Conservation (phyloP, 2,888 invertebrate genomes). For the Epirrhoe tristata region DNA sequence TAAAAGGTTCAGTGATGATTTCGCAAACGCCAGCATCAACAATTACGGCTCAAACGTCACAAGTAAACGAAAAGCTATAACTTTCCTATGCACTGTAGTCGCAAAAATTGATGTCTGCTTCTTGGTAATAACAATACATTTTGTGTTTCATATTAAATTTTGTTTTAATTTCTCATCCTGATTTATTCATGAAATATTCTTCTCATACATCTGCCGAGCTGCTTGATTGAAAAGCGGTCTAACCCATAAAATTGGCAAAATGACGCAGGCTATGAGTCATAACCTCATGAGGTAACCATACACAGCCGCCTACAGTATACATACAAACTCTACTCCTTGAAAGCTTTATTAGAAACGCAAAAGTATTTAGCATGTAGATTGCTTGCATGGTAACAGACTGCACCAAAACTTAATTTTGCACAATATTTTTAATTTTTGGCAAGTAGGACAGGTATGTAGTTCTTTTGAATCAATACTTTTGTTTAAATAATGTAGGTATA, state of each 20-base stretch:
- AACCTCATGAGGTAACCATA: conserved; percentile 52
- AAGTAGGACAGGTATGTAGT: no score
- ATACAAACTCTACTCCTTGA: conserved; percentile 48
- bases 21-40: conserved; percentile 83
- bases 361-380: conserved; percentile 44
- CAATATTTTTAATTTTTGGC: background rate
- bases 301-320: conserved; percentile 50
- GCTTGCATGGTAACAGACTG: conserved; percentile 46
- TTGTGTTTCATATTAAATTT: conserved; percentile 73
- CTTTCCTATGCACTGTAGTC: conserved; percentile 79
- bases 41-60: conserved; percentile 87
- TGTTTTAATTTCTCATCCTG: conserved; percentile 73
- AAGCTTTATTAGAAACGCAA: conserved; percentile 34
- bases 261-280: conserved; percentile 76
- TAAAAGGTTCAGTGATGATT: conserved; percentile 87
- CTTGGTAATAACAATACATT: conserved; percentile 80
- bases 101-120: conserved; percentile 75
- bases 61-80: conserved; percentile 83
- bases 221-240: conserved; percentile 57
- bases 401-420: background rate
- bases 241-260: conserved; percentile 53
- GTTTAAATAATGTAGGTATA: no score
- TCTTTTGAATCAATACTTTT: no score
- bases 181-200: conserved; percentile 51
- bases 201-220: conserved; percentile 45